Percentiles rank a stretch among this genome's conserved stretches.
phyloP scores from a whole-genome alignment of 2,888 invertebrate genomes.

The Linnaemya tessellans region DNA sequence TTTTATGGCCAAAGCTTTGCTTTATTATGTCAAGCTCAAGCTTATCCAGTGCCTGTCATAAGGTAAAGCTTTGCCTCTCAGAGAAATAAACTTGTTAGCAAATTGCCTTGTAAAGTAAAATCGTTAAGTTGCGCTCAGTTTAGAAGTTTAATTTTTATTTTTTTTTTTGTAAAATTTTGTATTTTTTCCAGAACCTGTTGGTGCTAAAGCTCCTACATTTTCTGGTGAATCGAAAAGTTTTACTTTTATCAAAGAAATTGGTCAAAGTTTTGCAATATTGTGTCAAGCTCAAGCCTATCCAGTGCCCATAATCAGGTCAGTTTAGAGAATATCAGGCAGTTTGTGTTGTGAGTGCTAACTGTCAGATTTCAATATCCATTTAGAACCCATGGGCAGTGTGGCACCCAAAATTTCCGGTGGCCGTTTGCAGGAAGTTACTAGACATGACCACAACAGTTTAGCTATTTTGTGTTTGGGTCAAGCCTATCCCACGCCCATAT shows the following conservation, averaged over 20 bases:
- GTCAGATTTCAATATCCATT: conserved; percentile 3
- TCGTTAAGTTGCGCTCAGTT: no score
- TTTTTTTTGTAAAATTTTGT: conserved; percentile 11
- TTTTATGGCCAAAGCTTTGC: conserved; percentile 79
- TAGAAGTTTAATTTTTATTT: background rate
- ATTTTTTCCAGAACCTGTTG: conserved; percentile 85
- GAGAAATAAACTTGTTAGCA: background rate
- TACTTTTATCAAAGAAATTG: conserved; percentile 83
- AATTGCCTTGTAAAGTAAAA: no score
- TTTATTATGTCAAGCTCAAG: conserved; percentile 87
- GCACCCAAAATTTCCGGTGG: conserved; percentile 84
- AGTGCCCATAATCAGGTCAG: conserved; percentile 88
- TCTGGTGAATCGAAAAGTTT: conserved; percentile 86
- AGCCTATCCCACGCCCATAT: conserved; percentile 85
- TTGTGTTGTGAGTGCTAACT: conserved; percentile 38
- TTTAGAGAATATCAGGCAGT: conserved; percentile 73
- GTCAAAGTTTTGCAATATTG: conserved; percentile 85
- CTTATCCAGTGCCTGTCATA: conserved; percentile 86
- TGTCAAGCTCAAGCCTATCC: conserved; percentile 90
- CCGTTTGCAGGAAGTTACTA: conserved; percentile 85
- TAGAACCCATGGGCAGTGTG: conserved; percentile 85
- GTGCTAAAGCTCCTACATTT: conserved; percentile 85
- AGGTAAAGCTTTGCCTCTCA: conserved; percentile 74
- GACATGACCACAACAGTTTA: conserved; percentile 73
- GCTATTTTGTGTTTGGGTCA: conserved; percentile 85